Evolutionary conservation across 2,113 vertebrate species (phyloP).

Genomic region (Acanthisitta chloris): DNA sequence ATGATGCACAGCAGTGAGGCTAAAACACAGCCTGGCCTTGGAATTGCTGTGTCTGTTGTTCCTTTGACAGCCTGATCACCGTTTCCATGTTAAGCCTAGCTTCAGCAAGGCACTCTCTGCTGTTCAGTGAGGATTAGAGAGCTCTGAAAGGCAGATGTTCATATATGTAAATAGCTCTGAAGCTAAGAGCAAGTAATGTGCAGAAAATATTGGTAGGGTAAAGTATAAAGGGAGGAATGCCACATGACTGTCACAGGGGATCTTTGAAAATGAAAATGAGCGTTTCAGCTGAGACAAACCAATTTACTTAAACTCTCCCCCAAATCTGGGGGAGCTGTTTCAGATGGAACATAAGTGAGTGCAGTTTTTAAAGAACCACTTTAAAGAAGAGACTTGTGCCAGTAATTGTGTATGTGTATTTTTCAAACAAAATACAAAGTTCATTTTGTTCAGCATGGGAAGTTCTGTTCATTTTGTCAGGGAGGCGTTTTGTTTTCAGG

Average conservation of each 20-base stretch:
- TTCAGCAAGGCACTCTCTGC: not conserved
- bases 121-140: not conserved
- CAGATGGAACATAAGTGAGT: not conserved
- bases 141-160: not conserved
- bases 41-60: not conserved
- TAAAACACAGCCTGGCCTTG: not conserved
- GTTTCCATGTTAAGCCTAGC: not conserved
- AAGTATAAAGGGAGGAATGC: not conserved
- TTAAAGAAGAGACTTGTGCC: not conserved
- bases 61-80: not conserved
- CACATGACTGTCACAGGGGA: not conserved
- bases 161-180: not conserved
- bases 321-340: not conserved
- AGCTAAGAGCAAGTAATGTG: not conserved
- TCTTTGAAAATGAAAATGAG: not conserved
- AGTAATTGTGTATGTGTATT: not conserved
- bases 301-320: not conserved
- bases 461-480: not conserved
- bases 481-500: not conserved
- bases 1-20: not conserved
- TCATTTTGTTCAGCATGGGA: not conserved
- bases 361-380: not conserved
- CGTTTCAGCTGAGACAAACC: not conserved
- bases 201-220: not conserved
- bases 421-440: not conserved